Percentiles rank a stretch among this genome's conserved stretches.
Conservation (phyloP, 2,797 vertebrate genomes). For the Neostethus bicornis region DNA sequence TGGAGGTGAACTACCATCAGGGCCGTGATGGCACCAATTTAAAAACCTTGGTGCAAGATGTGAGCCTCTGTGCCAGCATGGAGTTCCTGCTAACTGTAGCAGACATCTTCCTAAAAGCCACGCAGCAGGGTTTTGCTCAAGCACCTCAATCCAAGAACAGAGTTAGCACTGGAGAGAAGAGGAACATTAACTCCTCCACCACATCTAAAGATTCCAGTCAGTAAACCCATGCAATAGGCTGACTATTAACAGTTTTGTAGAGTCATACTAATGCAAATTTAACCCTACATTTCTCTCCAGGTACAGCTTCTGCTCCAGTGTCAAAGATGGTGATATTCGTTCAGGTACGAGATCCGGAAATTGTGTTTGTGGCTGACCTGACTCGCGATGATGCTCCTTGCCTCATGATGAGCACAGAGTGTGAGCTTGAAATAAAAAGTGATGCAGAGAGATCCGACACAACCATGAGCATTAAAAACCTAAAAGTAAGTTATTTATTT, state of each 20-base stretch:
- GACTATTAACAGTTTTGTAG: too few species aligned
- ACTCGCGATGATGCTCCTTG: conserved; percentile 92
- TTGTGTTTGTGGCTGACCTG: conserved; percentile 96
- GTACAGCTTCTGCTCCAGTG: conserved; percentile 63
- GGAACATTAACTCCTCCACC: conserved; percentile 65
- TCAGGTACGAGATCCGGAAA: conserved; percentile 91
- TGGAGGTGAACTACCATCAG: conserved; percentile 89
- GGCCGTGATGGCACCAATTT: conserved; percentile 84
- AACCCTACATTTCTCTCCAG: conserved; percentile 57
- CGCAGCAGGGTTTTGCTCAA: conserved; percentile 81
- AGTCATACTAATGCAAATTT: conserved; percentile 7
- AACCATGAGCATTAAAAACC: conserved; percentile 88
- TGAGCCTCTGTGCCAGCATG: conserved; percentile 96
- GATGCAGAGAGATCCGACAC: conserved; percentile 79
- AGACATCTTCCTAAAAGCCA: conserved; percentile 90
- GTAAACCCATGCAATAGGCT: conserved; percentile 26
- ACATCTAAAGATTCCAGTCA: conserved; percentile 84
- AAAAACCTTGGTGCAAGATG: conserved; percentile 88
- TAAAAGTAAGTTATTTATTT: conserved; percentile 73
- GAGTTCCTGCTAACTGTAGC: conserved; percentile 94
- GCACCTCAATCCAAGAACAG: conserved; percentile 68
- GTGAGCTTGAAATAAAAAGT: conserved; percentile 86
- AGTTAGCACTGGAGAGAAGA: conserved; percentile 52
- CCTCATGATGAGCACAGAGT: conserved; percentile 91
- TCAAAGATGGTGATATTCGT: conserved; percentile 88